phyloP scores from a whole-genome alignment of 2,797 vertebrate genomes.

The Gadopsis marmoratus region DNA sequence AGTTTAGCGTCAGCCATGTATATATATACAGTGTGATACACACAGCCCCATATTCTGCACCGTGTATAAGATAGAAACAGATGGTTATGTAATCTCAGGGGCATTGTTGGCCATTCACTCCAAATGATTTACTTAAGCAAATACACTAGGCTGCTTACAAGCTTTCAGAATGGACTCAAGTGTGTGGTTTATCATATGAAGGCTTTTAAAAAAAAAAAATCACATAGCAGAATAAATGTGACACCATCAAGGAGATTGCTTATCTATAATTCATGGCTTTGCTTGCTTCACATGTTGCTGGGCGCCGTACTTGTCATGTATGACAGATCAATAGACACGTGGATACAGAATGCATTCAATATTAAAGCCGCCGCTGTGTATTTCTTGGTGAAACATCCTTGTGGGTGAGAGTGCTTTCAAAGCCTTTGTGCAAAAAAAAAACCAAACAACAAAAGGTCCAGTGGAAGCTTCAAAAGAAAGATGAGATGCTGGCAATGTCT shows the following conservation, averaged over 20 bases:
- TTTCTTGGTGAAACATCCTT: slow-evolving; percentile 27
- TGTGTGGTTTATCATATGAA: slow-evolving; percentile 52
- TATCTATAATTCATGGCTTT: slow-evolving; percentile 74
- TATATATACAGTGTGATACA: neutral
- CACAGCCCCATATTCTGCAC: neutral
- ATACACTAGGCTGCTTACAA: slow-evolving; percentile 40
- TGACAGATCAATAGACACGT: slow-evolving; percentile 60
- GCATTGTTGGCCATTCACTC: slow-evolving; percentile 40
- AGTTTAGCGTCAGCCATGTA: neutral
- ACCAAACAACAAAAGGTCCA: slow-evolving; percentile 17
- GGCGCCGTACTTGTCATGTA: slow-evolving; percentile 38
- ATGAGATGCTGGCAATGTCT: slow-evolving; percentile 9
- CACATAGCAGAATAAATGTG: slow-evolving; percentile 44
- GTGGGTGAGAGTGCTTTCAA: slow-evolving; percentile 24
- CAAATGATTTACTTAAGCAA: slow-evolving; percentile 56
- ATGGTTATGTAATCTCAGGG: slow-evolving; percentile 27
- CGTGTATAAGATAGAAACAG: slow-evolving; percentile 6
- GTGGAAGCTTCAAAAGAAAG: slow-evolving; percentile 11
- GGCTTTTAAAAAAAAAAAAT: slow-evolving; percentile 48
- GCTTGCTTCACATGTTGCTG: slow-evolving; percentile 57
- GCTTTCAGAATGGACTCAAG: slow-evolving; percentile 34
- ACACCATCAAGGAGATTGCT: slow-evolving; percentile 59
- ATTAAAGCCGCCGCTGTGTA: slow-evolving; percentile 52
- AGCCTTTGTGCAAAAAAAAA: slow-evolving; percentile 30
- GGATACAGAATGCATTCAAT: slow-evolving; percentile 51